Percentiles rank a stretch among this genome's conserved stretches.
Evolutionary conservation across 2,888 invertebrate species (phyloP).

Genomic region (Spilosoma lubricipeda): DNA sequence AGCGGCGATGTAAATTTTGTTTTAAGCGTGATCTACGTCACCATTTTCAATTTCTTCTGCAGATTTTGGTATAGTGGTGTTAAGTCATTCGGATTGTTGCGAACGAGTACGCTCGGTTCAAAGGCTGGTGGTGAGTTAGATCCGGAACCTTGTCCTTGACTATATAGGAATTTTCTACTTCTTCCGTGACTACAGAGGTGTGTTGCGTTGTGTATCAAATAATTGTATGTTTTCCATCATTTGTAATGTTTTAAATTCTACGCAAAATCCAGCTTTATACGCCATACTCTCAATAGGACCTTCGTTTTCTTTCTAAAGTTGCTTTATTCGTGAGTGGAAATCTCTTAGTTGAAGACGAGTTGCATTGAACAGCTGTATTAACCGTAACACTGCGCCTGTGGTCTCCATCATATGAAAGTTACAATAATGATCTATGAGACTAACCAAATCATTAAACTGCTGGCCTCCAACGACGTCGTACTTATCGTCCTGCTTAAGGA

Average conservation of each 20-base stretch:
- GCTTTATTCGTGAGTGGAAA: slow-evolving; percentile 96
- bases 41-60: slow-evolving; percentile 73
- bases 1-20: slow-evolving; percentile 94
- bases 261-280: slow-evolving; percentile 98
- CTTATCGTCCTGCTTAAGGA: slow-evolving; percentile 95
- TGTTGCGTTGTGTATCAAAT: slow-evolving; percentile 91
- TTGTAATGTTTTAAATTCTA: slow-evolving; percentile 98
- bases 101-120: slow-evolving; percentile 71
- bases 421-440: slow-evolving; percentile 98
- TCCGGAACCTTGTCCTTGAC: slow-evolving; percentile 67
- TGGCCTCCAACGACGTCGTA: slow-evolving; percentile 99
- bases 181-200: slow-evolving; percentile 66
- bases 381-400: slow-evolving; percentile 97
- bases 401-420: slow-evolving; percentile 99
- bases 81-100: slow-evolving; percentile 81
- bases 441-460: slow-evolving; percentile 95
- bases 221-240: slow-evolving; percentile 98
- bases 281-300: slow-evolving; percentile 87
- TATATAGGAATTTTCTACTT: slow-evolving; percentile 67
- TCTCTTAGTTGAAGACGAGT: slow-evolving; percentile 92
- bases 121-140: slow-evolving; percentile 66
- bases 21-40: slow-evolving; percentile 80
- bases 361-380: slow-evolving; percentile 98
- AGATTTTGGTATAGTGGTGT: slow-evolving; percentile 81
- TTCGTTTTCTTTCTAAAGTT: slow-evolving; percentile 85